phyloP scores from a whole-genome alignment of 2,797 vertebrate genomes.

The Lemur catta region DNA sequence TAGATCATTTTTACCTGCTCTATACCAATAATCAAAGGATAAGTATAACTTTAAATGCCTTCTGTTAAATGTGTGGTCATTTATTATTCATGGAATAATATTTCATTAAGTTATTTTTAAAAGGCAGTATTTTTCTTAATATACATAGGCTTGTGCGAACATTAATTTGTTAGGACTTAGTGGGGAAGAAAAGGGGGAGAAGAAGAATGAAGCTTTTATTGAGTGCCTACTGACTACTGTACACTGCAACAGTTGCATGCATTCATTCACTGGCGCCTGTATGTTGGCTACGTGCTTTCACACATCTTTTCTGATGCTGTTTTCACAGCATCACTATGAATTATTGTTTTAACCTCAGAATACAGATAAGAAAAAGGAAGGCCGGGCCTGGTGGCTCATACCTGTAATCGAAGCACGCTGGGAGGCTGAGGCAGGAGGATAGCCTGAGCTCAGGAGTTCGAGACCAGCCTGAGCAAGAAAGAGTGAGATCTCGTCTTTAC shows the following conservation, averaged over 20 bases:
- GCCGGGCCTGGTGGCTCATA: too few species aligned
- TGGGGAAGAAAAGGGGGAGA: background rate
- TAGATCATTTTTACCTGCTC: constrained; percentile 36
- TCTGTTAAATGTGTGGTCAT: background rate
- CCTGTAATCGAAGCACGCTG: too few species aligned
- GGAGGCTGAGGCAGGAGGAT: too few species aligned
- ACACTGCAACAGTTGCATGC: rapidly evolving
- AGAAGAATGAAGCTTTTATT: background rate
- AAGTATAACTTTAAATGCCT: background rate
- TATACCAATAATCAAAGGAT: constrained; percentile 29
- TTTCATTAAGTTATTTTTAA: background rate
- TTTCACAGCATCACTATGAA: background rate
- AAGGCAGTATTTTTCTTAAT: background rate
- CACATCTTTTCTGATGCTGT: background rate
- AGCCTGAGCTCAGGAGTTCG: too few species aligned
- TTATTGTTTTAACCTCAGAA: background rate
- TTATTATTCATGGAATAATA: background rate
- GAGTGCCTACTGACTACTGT: background rate
- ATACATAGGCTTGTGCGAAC: background rate
- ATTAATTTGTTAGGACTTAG: background rate
- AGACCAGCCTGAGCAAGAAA: too few species aligned
- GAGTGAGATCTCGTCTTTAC: too few species aligned
- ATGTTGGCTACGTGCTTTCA: rapidly evolving
- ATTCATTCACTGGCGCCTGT: rapidly evolving
- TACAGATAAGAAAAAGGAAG: background rate